A percentile compares a stretch with the other conserved stretches of the same genome.
Evolutionary conservation across 1,140 invertebrate species (phyloP).

Genomic region (Zeugodacus cucurbitae): DNA sequence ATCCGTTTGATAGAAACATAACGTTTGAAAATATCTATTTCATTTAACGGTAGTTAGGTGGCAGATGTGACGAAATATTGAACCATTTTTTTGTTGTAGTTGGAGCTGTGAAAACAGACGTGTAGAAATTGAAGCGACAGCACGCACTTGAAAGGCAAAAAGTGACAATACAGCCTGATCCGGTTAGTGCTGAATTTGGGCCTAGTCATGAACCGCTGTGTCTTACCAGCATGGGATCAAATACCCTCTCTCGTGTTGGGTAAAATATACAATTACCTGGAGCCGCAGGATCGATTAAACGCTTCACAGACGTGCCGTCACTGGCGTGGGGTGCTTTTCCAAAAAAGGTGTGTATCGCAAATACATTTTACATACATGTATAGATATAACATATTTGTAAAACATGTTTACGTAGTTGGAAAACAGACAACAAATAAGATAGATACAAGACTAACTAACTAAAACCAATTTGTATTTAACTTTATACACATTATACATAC

Average conservation of each 20-base stretch:
- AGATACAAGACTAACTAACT: too few species aligned
- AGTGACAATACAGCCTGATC: slow-evolving; percentile 2
- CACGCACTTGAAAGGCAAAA: background rate
- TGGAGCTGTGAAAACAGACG: slow-evolving; percentile 2
- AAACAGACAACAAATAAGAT: too few species aligned
- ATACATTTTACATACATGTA: background rate
- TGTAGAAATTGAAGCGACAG: background rate
- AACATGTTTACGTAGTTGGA: background rate
- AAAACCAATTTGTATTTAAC: too few species aligned
- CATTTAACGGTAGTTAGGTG: background rate
- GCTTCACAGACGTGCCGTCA: slow-evolving; percentile 59
- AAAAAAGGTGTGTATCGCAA: slow-evolving; percentile 58
- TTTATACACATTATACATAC: too few species aligned
- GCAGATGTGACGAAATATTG: background rate
- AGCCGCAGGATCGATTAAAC: slow-evolving; percentile 50
- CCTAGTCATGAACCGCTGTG: slow-evolving; percentile 36
- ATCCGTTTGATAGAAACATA: background rate
- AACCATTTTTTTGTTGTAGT: background rate
- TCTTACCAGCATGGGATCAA: slow-evolving; percentile 53
- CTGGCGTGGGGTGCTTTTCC: slow-evolving; percentile 61
- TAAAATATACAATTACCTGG: slow-evolving; percentile 59
- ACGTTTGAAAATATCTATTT: background rate
- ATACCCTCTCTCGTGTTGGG: slow-evolving; percentile 59
- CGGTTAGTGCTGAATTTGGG: background rate
- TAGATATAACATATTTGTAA: background rate